phyloP scores from a whole-genome alignment of 1,140 invertebrate species.

The Brachionus plicatilis region DNA sequence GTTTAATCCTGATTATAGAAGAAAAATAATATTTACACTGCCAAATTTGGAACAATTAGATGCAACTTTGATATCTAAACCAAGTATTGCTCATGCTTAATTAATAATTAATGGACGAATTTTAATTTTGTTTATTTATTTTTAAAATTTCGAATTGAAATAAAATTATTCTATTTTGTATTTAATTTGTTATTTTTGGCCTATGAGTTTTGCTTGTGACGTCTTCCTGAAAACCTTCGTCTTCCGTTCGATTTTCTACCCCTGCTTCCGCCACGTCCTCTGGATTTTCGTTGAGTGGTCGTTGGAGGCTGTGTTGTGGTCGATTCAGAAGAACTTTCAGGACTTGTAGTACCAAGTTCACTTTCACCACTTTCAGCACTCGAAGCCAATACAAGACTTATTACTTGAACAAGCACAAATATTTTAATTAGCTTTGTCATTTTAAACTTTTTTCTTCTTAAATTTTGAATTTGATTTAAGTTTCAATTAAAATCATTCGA shows the following conservation, averaged over 20 bases:
- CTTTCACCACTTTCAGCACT: background rate
- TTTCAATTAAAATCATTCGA: background rate
- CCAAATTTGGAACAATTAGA: conserved; percentile 40
- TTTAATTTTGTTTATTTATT: conserved; percentile 9
- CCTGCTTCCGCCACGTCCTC: background rate
- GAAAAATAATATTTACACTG: conserved; percentile 36
- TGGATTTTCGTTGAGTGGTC: background rate
- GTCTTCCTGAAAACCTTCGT: background rate
- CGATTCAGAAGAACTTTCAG: conserved; percentile 4
- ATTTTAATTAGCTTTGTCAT: background rate
- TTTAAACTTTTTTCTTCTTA: background rate
- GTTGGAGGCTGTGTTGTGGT: background rate
- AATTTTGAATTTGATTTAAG: background rate
- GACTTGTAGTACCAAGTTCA: background rate
- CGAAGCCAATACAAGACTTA: background rate
- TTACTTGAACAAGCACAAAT: background rate
- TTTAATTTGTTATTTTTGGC: background rate
- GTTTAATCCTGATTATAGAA: conserved; percentile 17
- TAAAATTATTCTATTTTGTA: background rate
- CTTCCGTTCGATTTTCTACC: background rate
- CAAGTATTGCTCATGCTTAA: conserved; percentile 34
- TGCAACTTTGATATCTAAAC: conserved; percentile 2
- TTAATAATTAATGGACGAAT: background rate
- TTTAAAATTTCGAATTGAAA: background rate
- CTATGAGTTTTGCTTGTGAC: background rate